Evolutionary conservation across 2,797 vertebrate genomes (phyloP), one percentile per base, ranked within the genome.

Genomic region (Macropus fuliginosus): DNA sequence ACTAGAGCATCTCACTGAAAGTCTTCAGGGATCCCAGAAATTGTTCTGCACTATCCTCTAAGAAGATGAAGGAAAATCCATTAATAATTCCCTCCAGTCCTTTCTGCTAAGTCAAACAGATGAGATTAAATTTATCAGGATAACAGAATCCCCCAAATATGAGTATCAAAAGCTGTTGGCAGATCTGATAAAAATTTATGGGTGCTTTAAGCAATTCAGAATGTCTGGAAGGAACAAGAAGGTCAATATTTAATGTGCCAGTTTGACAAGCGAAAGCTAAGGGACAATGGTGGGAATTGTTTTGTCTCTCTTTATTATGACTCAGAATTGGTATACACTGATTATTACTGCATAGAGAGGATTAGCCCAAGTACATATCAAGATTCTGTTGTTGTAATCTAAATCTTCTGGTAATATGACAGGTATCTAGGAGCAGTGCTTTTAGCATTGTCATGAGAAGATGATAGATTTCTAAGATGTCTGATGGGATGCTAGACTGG

Each of bases 81-180:
- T 96, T 98, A 97, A 97, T 97, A 94, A 97, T 96, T 96, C 97
- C 97, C 97, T 97, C 92, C 93, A 96, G 97, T 95, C 95, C 92
- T 95, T 96, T 96, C 97, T 95, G 91, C 97, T 96, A 95, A 93
- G 96, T 97, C 96, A 98, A 97, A 96, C 95, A 96, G 96, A 96
- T 95, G 96, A 98, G 97, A 97, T 98, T 98, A 98, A 96, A 95
- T 97, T 98, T 98, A 97, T 97, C 96, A 97, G 96, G 97, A 96
- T 96, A 96, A 96, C 96, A 97, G 97, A 98, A 97, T 97, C 97
- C 96, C 94, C 97, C 95, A 28, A 97, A 97, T 95, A 95, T 95
- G 74, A 95, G 97, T 92, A 96, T 98, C 97, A 98, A 97, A 96
- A 97, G 97, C 97, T 97, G 97, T 96, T 95, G 98, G 95, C 97